Conservation (phyloP, 2,888 invertebrate species). For the Leptopilina syphax region DNA sequence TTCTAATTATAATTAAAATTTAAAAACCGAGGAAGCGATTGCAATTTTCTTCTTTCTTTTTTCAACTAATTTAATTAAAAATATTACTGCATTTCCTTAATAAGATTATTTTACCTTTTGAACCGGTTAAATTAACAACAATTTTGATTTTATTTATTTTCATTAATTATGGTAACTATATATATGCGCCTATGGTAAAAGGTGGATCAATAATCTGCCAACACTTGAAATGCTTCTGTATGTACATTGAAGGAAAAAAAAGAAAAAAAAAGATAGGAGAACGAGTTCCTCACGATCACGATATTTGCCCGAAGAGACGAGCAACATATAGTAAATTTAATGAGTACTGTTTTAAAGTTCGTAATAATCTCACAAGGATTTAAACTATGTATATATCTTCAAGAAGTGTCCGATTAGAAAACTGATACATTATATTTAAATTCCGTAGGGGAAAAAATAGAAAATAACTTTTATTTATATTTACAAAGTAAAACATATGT, state of each 20-base stretch:
- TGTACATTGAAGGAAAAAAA: background rate
- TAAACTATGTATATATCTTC: background rate
- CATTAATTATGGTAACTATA: background rate
- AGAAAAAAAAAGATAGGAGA: background rate
- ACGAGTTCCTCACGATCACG: slow-evolving; percentile 31
- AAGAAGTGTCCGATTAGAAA: background rate
- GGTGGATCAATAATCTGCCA: background rate
- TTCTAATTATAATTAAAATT: no score
- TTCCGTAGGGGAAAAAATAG: no score
- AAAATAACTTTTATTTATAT: no score
- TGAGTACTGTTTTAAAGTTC: slow-evolving; percentile 7
- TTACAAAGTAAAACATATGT: no score
- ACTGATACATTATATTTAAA: background rate
- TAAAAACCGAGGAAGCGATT: no score
- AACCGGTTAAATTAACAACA: no score
- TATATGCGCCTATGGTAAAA: background rate
- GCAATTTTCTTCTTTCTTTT: no score
- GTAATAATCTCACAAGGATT: background rate
- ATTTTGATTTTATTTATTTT: no score
- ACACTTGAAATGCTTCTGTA: slow-evolving; percentile 25
- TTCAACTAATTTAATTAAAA: no score
- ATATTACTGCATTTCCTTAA: no score
- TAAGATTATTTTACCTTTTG: no score
- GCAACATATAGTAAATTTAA: background rate
- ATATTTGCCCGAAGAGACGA: slow-evolving; percentile 4